Evolutionary conservation across 2,113 vertebrate species (phyloP).

Genomic region (Erythrolamprus reginae): DNA sequence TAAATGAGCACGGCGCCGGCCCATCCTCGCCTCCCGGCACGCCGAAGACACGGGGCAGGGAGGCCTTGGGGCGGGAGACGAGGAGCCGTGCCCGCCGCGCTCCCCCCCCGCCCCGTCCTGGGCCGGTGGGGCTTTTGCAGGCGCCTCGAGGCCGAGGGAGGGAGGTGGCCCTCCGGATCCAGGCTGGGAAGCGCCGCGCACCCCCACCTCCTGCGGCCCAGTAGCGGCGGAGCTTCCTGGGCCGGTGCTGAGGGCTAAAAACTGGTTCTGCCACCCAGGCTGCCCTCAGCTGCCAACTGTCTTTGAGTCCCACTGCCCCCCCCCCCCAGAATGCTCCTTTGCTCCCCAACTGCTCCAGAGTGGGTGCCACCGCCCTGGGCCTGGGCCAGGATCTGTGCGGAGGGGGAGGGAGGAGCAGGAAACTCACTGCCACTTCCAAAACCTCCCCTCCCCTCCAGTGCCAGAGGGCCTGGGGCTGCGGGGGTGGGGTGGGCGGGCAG

Average conservation of each 20-base stretch:
- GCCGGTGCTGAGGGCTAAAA: background rate
- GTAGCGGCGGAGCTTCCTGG: background rate
- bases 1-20: background rate
- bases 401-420: background rate
- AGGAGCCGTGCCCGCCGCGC: background rate
- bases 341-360: background rate
- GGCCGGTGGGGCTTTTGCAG: too few species aligned
- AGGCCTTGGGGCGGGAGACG: background rate
- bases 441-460: background rate
- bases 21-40: background rate
- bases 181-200: too few species aligned
- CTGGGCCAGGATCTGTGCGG: background rate
- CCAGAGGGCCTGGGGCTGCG: background rate
- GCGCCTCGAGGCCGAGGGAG: background rate
- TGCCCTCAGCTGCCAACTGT: background rate
- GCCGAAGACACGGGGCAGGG: background rate
- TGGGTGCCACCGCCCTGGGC: background rate
- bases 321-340: background rate
- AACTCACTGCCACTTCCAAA: background rate
- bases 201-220: background rate
- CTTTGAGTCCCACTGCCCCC: background rate
- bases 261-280: background rate
- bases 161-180: background rate
- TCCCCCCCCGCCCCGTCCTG: background rate
- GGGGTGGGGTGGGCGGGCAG: background rate